A percentile compares a stretch with the other conserved stretches of the same genome.
These are phyloP conservation scores for Lithophane ornitopus DNA, from an alignment of 2,888 invertebrate species.

Conservation along the genomic window DNA sequence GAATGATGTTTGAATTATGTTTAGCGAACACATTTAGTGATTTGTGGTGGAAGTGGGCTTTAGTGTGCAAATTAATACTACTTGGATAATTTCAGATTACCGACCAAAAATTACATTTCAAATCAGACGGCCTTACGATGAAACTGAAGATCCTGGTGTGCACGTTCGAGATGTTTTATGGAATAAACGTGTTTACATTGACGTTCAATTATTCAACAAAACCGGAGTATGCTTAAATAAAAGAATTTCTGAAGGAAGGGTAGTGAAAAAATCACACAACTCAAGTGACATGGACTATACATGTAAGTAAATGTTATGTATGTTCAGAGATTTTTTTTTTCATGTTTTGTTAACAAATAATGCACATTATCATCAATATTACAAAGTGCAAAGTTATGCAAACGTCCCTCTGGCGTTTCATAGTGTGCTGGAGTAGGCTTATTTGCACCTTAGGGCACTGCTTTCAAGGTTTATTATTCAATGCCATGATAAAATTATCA, in stretches of 20 bases:
- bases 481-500: not conserved
- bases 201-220: conserved; percentile 13
- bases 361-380: not conserved
- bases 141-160: not conserved
- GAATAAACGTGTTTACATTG: not conserved
- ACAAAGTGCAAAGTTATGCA: not conserved
- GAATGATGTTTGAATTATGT: not conserved
- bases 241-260: conserved; percentile 1
- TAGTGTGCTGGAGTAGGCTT: not conserved
- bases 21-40: not conserved
- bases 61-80: not conserved
- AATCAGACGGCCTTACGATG: conserved; percentile 3
- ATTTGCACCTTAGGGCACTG: not conserved
- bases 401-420: not conserved
- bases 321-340: too few species aligned
- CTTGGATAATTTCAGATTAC: not conserved
- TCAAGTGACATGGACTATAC: not conserved
- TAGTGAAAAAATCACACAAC: not conserved
- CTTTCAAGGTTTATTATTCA: not conserved
- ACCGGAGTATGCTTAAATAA: not conserved
- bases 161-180: not conserved
- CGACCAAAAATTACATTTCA: not conserved
- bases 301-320: conserved; percentile 21
- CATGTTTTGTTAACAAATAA: too few species aligned
- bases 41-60: not conserved